Conservation (phyloP, 2,113 vertebrate genomes). For the Leucoraja erinaceus region DNA sequence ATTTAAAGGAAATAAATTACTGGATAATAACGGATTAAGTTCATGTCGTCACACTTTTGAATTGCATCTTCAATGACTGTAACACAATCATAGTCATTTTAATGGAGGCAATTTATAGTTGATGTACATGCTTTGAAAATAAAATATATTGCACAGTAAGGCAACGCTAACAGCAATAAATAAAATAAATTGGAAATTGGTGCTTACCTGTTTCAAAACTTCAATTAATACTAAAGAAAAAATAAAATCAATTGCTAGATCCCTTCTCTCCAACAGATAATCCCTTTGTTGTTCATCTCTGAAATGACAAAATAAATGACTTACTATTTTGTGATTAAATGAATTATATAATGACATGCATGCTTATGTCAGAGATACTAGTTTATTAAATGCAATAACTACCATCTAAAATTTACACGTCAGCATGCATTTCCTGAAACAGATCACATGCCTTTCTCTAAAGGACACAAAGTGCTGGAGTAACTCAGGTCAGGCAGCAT, state of each 20-base stretch:
- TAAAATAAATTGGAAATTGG: background rate
- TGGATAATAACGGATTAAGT: background rate
- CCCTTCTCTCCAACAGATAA: slow-evolving; percentile 92
- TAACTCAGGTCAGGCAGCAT: too few relatives aligned
- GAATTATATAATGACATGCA: slow-evolving; percentile 34
- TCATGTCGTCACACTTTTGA: background rate
- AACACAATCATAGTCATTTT: background rate
- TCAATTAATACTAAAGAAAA: slow-evolving; percentile 97
- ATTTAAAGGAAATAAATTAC: background rate
- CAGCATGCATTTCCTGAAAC: background rate
- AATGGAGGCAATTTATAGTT: background rate
- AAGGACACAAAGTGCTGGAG: too few relatives aligned
- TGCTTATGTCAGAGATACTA: background rate
- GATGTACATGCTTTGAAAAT: background rate
- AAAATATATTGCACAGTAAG: background rate
- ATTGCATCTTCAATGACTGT: background rate
- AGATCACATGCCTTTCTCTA: background rate
- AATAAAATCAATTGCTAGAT: slow-evolving; percentile 98
- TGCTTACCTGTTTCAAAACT: slow-evolving; percentile 89
- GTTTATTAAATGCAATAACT: background rate
- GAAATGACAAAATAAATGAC: slow-evolving; percentile 50
- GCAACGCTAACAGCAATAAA: background rate
- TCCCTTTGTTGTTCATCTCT: slow-evolving; percentile 97
- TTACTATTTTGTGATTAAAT: slow-evolving; percentile 22
- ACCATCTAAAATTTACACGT: too few relatives aligned